Evolutionary conservation across 2,797 vertebrate genomes (phyloP).

Genomic region (Rhabdophis nuchalis): DNA sequence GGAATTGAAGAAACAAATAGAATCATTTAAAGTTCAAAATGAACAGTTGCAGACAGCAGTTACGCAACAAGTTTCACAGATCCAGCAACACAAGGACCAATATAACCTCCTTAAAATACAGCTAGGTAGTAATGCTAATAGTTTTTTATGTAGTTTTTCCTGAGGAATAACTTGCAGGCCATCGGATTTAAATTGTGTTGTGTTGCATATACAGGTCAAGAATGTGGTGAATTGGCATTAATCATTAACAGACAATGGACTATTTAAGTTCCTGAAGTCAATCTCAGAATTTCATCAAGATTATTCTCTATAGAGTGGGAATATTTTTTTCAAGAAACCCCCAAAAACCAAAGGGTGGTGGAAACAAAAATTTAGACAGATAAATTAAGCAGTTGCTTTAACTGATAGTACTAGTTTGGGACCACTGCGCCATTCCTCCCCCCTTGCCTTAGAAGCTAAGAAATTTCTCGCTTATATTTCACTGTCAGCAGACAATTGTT

Average conservation of each 20-base stretch:
- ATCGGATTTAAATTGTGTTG: not conserved
- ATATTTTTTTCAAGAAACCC: not conserved
- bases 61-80: slow-evolving; percentile 88
- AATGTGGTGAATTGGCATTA: not conserved
- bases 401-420: not conserved
- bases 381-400: not conserved
- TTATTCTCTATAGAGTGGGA: not conserved
- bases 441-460: not conserved
- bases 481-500: not conserved
- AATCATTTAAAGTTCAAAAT: slow-evolving; percentile 76
- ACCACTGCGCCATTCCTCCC: not conserved
- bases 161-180: not conserved
- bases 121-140: slow-evolving; percentile 73
- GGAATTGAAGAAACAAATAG: slow-evolving; percentile 85
- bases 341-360: not conserved
- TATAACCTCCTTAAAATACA: slow-evolving; percentile 98
- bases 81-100: slow-evolving; percentile 97
- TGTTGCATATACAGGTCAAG: not conserved
- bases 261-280: not conserved
- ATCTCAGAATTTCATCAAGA: not conserved
- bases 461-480: not conserved
- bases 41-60: slow-evolving; percentile 85
- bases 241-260: not conserved
- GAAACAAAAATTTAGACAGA: not conserved
- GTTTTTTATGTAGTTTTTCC: not conserved